phyloP scores from a whole-genome alignment of 2,113 vertebrate genomes.

The Sinocyclocheilus rhinocerous region DNA sequence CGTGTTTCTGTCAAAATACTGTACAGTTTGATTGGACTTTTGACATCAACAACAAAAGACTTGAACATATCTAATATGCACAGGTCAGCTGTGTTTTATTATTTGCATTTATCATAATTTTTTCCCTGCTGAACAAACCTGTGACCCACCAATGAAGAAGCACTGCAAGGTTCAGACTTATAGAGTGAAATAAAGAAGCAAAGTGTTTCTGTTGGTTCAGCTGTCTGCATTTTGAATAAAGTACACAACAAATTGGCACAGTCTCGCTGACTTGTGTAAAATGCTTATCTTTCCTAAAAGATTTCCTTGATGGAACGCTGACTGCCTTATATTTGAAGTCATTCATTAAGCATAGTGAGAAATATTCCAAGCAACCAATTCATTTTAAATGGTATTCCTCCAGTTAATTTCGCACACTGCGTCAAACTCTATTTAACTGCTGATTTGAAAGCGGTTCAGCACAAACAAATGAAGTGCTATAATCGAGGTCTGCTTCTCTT shows the following conservation, averaged over 20 bases:
- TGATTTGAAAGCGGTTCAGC: slow-evolving; percentile 45
- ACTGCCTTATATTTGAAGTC: slow-evolving; percentile 50
- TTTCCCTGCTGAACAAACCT: no score
- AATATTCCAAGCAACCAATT: slow-evolving; percentile 23
- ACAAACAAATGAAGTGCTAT: slow-evolving; percentile 43
- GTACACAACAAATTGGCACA: slow-evolving; percentile 15
- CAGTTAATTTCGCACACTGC: slow-evolving; percentile 32
- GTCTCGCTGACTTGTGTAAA: slow-evolving; percentile 46
- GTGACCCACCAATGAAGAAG: neutral
- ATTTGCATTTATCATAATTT: neutral
- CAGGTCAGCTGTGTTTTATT: no score
- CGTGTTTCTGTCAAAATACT: neutral
- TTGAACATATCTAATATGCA: neutral
- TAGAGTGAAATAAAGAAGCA: neutral
- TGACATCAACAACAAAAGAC: neutral
- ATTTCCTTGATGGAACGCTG: slow-evolving; percentile 51
- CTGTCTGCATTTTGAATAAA: slow-evolving; percentile 22
- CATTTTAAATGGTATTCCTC: slow-evolving; percentile 20
- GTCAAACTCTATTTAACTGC: slow-evolving; percentile 40
- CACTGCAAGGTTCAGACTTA: neutral
- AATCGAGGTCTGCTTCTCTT: slow-evolving; percentile 23
- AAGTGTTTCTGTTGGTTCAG: slow-evolving; percentile 31
- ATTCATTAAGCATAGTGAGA: slow-evolving; percentile 43
- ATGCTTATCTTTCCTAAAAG: slow-evolving; percentile 43
- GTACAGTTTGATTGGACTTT: no score